A percentile compares a stretch with the other conserved stretches of the same genome.
These are phyloP conservation scores for Heliconius sara DNA, from an alignment of 2,888 invertebrate species.

Conservation along the genomic window DNA sequence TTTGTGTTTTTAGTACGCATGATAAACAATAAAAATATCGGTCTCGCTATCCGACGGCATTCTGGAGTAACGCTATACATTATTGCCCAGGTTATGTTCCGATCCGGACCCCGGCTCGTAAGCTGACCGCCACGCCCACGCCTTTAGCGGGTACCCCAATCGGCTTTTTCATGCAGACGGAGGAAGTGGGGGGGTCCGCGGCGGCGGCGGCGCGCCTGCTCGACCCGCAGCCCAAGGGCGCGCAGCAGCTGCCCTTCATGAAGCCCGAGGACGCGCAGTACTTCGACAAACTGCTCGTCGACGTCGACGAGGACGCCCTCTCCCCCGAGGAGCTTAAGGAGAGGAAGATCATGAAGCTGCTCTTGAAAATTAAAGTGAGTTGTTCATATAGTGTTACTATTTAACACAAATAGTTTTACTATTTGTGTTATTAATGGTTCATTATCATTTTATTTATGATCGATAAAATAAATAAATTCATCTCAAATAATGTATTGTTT, in stretches of 20 bases:
- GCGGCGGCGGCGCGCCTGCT: slow-evolving; percentile 90
- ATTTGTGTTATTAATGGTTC: too few species aligned
- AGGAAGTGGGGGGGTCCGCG: slow-evolving; percentile 92
- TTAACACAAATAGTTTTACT: too few species aligned
- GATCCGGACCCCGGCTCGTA: slow-evolving; percentile 98
- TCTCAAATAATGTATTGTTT: too few species aligned
- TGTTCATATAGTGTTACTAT: too few species aligned
- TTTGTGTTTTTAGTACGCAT: slow-evolving; percentile 48
- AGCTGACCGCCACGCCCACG: slow-evolving; percentile 98
- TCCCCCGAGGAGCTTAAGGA: slow-evolving; percentile 99
- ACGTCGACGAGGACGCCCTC: slow-evolving; percentile 98
- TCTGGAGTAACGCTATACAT: slow-evolving; percentile 54
- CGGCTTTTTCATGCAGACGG: slow-evolving; percentile 97
- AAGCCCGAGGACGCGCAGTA: slow-evolving; percentile 99
- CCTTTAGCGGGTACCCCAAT: slow-evolving; percentile 96
- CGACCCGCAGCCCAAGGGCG: slow-evolving; percentile 98
- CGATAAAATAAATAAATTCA: too few species aligned
- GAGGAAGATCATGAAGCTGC: slow-evolving; percentile 98
- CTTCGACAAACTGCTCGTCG: slow-evolving; percentile 98
- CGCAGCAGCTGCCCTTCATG: slow-evolving; percentile 97
- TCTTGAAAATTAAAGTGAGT: slow-evolving; percentile 95
- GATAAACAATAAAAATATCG: slow-evolving; percentile 26
- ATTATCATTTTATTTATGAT: too few species aligned
- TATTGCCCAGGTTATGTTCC: slow-evolving; percentile 92
- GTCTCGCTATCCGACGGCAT: slow-evolving; percentile 21